These are phyloP conservation scores for Ctenoplectra terminalis DNA, from an alignment of 1,140 invertebrate species.

Conservation along the genomic window DNA sequence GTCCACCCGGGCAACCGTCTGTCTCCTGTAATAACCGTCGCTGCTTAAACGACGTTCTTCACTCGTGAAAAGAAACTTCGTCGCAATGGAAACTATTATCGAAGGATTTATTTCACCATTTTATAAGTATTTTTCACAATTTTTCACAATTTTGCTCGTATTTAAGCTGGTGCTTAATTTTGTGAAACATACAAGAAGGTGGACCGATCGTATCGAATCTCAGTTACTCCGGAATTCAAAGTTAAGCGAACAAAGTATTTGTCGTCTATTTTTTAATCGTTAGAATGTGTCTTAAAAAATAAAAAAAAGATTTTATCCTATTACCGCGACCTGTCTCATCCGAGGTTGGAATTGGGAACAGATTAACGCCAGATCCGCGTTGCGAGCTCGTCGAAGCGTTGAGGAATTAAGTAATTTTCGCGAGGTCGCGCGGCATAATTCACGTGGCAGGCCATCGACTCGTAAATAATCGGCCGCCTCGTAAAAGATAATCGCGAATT, in stretches of 20 bases:
- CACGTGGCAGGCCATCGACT: slow-evolving; percentile 27
- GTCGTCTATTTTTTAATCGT: too few species aligned
- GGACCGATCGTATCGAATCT: too few species aligned
- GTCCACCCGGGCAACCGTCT: slow-evolving; percentile 52
- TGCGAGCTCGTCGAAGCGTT: slow-evolving; percentile 15
- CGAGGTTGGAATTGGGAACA: neutral
- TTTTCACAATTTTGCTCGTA: too few species aligned
- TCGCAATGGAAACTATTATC: neutral
- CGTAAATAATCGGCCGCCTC: slow-evolving; percentile 60
- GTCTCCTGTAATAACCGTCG: slow-evolving; percentile 57
- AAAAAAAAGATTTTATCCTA: too few species aligned
- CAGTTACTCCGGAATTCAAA: too few species aligned
- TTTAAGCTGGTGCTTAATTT: too few species aligned
- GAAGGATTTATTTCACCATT: neutral
- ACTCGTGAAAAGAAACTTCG: neutral
- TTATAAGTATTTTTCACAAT: neutral
- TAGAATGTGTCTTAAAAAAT: too few species aligned
- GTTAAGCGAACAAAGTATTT: too few species aligned
- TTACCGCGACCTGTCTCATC: neutral
- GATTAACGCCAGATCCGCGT: neutral
- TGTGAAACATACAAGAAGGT: too few species aligned
- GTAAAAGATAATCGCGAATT: slow-evolving; percentile 63
- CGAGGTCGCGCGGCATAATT: slow-evolving; percentile 25
- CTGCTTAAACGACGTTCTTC: slow-evolving; percentile 34
- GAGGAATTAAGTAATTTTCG: slow-evolving; percentile 53